phyloP scores from a whole-genome alignment of 2,888 invertebrate species.

The Phrixothrix hirtus region DNA sequence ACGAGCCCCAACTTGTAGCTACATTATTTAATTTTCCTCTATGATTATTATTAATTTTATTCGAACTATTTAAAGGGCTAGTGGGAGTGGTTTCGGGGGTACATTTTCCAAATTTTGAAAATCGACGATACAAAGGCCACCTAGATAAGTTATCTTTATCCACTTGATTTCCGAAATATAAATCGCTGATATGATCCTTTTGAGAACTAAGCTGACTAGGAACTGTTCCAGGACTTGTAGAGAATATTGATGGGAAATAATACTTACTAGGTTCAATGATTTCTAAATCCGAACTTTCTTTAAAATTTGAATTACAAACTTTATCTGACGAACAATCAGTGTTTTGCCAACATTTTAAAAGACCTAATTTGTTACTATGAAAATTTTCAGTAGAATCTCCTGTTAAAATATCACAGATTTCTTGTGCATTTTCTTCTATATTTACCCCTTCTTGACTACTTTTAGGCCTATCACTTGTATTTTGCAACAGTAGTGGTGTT shows the following conservation, averaged over 20 bases:
- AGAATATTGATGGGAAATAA: slow-evolving; percentile 45
- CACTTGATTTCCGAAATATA: slow-evolving; percentile 44
- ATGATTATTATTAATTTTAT: slow-evolving; percentile 16
- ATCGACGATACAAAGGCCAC: slow-evolving; percentile 46
- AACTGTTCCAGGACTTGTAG: slow-evolving; percentile 45
- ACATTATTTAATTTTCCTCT: slow-evolving; percentile 13
- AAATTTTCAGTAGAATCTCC: slow-evolving; percentile 20
- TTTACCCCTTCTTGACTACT: slow-evolving; percentile 52
- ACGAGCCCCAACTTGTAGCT: slow-evolving; percentile 13
- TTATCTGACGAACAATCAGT: slow-evolving; percentile 41
- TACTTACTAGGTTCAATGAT: slow-evolving; percentile 44
- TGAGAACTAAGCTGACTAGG: slow-evolving; percentile 48
- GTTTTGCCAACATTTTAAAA: slow-evolving; percentile 46
- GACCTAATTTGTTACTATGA: slow-evolving; percentile 41
- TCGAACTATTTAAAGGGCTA: slow-evolving; percentile 10
- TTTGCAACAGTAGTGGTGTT: slow-evolving; percentile 48
- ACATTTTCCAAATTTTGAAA: slow-evolving; percentile 23
- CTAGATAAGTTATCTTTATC: slow-evolving; percentile 35
- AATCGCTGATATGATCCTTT: slow-evolving; percentile 44
- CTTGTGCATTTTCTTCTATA: slow-evolving; percentile 49
- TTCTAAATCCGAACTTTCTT: slow-evolving; percentile 25
- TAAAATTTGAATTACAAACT: slow-evolving; percentile 32
- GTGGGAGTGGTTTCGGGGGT: slow-evolving; percentile 3
- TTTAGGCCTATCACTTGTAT: slow-evolving; percentile 50
- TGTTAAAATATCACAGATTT: slow-evolving; percentile 42